Percentiles rank a stretch among this genome's conserved stretches.
phyloP scores from a whole-genome alignment of 2,797 vertebrate genomes.

The Dipus sagitta region DNA sequence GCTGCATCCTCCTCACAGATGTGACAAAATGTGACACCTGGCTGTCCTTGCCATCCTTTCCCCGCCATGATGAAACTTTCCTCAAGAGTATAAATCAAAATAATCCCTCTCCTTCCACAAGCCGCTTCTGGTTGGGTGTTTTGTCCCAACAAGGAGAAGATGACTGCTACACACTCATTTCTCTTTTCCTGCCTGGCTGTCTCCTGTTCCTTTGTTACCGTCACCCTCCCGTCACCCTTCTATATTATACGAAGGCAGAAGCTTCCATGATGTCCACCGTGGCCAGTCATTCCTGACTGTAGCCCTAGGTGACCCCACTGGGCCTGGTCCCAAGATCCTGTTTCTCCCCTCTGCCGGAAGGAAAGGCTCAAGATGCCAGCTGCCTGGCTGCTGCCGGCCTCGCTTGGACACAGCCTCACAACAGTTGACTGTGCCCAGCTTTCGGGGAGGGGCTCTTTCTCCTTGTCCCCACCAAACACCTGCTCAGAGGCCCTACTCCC shows the following conservation, averaged over 20 bases:
- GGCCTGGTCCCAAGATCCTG: background rate
- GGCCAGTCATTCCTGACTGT: background rate
- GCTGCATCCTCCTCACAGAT: too few relatives aligned
- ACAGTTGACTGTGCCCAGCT: slow-evolving; percentile 50
- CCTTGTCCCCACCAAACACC: slow-evolving; percentile 16
- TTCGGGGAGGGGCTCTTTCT: background rate
- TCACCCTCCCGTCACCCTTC: background rate
- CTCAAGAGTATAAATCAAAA: too few relatives aligned
- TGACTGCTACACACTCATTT: background rate
- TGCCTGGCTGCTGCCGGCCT: background rate
- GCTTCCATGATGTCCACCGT: background rate
- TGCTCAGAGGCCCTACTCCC: slow-evolving; percentile 65
- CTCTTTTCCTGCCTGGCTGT: background rate
- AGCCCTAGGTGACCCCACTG: background rate
- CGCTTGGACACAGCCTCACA: background rate
- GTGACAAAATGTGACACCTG: too few relatives aligned
- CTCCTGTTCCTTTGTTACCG: background rate
- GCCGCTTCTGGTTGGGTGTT: too few relatives aligned
- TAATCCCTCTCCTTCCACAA: too few relatives aligned
- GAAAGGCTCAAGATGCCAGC: fast-evolving
- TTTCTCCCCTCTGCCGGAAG: background rate
- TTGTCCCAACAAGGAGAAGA: too few relatives aligned
- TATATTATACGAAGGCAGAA: background rate
- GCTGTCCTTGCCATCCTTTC: too few relatives aligned
- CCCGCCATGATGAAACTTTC: too few relatives aligned